A percentile compares a stretch with the other conserved stretches of the same genome.
These are phyloP conservation scores for Caracal caracal DNA, from an alignment of 2,113 vertebrate species.

Conservation along the genomic window DNA sequence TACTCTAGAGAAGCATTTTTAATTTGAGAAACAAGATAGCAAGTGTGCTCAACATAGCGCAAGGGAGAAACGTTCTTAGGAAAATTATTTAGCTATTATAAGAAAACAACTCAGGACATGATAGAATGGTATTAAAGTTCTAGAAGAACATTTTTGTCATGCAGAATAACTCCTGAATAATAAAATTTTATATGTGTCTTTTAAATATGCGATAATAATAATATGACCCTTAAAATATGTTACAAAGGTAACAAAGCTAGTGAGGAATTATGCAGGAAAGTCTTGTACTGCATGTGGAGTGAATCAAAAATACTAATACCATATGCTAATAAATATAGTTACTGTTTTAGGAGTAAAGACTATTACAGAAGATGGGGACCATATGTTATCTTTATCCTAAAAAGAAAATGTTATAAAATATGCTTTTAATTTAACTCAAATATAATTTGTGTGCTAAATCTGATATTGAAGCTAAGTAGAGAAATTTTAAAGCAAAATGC, in stretches of 20 bases:
- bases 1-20: conserved; percentile 54
- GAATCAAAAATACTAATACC: conserved; percentile 44
- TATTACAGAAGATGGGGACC: background rate
- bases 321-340: background rate
- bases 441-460: background rate
- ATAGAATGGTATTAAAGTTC: conserved; percentile 41
- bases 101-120: conserved; percentile 62
- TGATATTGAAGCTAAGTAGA: background rate
- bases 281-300: background rate
- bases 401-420: conserved; percentile 6
- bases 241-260: background rate
- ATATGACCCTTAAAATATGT: conserved; percentile 34
- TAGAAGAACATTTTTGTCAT: conserved; percentile 50
- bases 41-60: conserved; percentile 4
- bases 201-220: conserved; percentile 30
- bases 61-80: conserved; percentile 54
- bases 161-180: conserved; percentile 31
- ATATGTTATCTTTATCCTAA: background rate
- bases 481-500: background rate
- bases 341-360: background rate
- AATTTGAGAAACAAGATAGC: conserved; percentile 49
- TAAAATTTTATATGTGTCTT: conserved; percentile 55
- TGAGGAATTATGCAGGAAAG: conserved; percentile 18
- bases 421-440: background rate
- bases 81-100: conserved; percentile 61